phyloP scores from a whole-genome alignment of 2,797 vertebrate genomes.

The Phalloptychus januarius region DNA sequence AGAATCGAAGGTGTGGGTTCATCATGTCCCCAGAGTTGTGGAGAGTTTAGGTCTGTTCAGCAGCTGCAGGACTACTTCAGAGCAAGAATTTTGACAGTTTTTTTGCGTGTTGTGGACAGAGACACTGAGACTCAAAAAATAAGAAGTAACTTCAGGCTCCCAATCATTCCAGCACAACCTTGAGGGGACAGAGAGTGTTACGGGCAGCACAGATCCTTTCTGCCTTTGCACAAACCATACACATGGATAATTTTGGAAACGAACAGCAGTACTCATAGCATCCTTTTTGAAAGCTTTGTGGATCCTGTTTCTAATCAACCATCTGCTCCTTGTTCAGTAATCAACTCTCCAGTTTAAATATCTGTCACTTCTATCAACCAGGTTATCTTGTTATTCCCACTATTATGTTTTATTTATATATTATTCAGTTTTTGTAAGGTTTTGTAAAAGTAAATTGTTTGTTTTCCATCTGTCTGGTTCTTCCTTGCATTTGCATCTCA shows the following conservation, averaged over 20 bases:
- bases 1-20: background rate
- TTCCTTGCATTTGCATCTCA: background rate
- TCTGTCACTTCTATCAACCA: background rate
- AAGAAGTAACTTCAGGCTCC: background rate
- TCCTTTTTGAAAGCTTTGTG: background rate
- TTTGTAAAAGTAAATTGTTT: background rate
- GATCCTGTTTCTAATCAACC: background rate
- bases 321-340: background rate
- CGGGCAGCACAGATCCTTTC: background rate
- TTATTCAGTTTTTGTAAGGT: background rate
- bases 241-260: background rate
- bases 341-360: background rate
- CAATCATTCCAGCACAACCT: background rate
- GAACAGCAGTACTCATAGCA: background rate
- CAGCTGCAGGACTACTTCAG: background rate
- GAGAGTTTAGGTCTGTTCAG: background rate
- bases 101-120: constrained; percentile 2
- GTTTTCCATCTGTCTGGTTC: background rate
- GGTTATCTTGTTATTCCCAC: background rate
- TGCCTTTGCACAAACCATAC: background rate
- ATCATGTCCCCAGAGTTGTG: background rate
- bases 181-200: background rate
- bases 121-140: background rate
- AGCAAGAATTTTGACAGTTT: background rate
- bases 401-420: background rate